phyloP scores from a whole-genome alignment of 2,113 vertebrate genomes.

The Saimiri boliviensis region DNA sequence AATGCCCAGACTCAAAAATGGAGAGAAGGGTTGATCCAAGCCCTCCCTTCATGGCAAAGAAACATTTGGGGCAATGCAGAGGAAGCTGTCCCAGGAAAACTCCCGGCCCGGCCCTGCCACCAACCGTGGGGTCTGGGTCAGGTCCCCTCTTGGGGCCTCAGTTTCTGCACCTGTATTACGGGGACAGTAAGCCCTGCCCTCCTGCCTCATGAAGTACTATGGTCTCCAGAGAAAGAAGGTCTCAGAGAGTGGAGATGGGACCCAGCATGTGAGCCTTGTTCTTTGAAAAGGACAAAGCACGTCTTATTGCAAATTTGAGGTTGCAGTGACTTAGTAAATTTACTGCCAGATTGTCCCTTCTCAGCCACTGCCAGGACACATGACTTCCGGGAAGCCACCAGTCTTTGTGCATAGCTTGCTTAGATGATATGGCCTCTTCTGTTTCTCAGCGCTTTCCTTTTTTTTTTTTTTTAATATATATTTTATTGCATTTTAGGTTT shows the following conservation, averaged over 20 bases:
- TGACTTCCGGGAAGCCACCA: background rate
- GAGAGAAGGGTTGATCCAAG: background rate
- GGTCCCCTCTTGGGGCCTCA: background rate
- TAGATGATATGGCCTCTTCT: background rate
- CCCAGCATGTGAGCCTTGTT: rapidly evolving
- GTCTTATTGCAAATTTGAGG: background rate
- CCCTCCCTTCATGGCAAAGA: background rate
- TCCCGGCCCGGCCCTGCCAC: background rate
- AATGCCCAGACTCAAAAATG: background rate
- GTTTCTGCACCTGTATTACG: background rate
- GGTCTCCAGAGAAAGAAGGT: background rate
- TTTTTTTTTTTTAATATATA: too few relatives aligned
- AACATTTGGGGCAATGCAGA: background rate
- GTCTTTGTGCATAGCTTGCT: background rate
- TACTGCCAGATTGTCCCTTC: background rate
- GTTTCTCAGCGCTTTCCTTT: background rate
- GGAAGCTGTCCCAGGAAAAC: background rate
- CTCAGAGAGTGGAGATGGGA: background rate
- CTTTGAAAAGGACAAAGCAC: background rate
- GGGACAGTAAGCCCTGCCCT: background rate
- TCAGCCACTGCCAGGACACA: background rate
- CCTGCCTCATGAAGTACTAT: background rate
- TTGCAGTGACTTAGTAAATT: background rate
- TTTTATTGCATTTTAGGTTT: too few relatives aligned
- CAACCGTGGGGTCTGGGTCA: background rate